Evolutionary conservation across 2,113 vertebrate genomes (phyloP).

Genomic region (Carassius gibelio): DNA sequence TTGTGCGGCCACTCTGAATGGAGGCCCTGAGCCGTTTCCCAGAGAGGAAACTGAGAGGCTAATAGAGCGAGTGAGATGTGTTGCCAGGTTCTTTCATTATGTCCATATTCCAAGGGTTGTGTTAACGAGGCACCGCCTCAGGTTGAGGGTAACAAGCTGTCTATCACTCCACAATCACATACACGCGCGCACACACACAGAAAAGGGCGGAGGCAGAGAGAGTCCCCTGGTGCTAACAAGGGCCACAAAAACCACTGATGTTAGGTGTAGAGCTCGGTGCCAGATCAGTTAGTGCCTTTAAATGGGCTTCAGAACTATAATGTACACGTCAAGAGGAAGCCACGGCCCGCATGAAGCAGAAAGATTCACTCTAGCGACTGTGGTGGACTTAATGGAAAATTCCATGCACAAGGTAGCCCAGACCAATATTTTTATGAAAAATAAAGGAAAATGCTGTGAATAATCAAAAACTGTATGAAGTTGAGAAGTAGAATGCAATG

Average conservation of each 20-base stretch:
- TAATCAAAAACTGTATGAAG: background rate
- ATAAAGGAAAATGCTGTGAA: background rate
- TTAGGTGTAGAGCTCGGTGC: conserved; percentile 36
- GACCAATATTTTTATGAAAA: background rate
- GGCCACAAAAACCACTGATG: conserved; percentile 41
- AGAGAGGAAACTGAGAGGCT: conserved; percentile 91
- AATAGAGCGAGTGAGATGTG: conserved; percentile 89
- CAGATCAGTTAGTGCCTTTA: conserved; percentile 37
- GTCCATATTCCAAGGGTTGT: conserved; percentile 80
- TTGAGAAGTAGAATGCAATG: background rate
- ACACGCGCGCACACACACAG: conserved; percentile 67
- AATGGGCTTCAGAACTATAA: conserved; percentile 28
- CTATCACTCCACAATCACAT: conserved; percentile 84
- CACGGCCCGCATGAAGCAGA: background rate
- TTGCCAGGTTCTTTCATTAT: conserved; percentile 89
- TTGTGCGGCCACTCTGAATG: conserved; percentile 88
- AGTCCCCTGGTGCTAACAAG: conserved; percentile 59
- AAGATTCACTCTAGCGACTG: background rate
- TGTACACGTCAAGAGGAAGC: conserved; percentile 18
- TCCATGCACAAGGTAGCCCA: background rate
- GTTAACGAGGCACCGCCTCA: conserved; percentile 87
- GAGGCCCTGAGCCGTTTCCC: conserved; percentile 88
- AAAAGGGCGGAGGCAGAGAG: conserved; percentile 39
- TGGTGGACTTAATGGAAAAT: background rate
- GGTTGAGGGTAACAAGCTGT: conserved; percentile 87